Percentiles rank a stretch among this genome's conserved stretches.
Conservation (phyloP, 2,888 invertebrate genomes). For the Minunthozetes semirufus region DNA sequence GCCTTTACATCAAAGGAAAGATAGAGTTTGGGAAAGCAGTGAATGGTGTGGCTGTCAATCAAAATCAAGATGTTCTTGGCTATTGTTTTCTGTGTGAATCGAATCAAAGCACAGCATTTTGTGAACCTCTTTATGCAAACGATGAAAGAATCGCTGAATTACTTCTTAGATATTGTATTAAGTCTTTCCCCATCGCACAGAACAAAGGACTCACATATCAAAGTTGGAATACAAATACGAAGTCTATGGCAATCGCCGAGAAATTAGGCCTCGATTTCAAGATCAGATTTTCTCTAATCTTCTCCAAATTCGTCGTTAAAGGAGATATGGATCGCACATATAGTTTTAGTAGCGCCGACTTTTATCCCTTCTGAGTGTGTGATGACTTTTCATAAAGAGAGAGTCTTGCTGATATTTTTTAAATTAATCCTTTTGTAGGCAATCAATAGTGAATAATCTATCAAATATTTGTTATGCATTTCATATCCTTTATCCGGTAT, state of each 20-base stretch:
- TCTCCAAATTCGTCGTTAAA: not conserved
- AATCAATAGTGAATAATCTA: too few species aligned
- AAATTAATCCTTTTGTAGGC: too few species aligned
- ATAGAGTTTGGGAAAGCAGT: slow-evolving; percentile 27
- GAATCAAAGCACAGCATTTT: not conserved
- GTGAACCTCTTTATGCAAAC: slow-evolving; percentile 39
- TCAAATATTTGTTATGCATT: too few species aligned
- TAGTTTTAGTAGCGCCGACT: not conserved
- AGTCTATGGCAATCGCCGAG: not conserved
- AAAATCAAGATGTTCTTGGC: slow-evolving; percentile 20
- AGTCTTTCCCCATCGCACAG: not conserved
- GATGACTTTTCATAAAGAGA: too few species aligned
- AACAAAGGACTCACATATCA: not conserved
- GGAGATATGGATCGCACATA: not conserved
- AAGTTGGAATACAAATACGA: not conserved
- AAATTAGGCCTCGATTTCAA: not conserved
- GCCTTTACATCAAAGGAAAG: not conserved
- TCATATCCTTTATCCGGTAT: too few species aligned
- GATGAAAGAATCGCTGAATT: slow-evolving; percentile 38
- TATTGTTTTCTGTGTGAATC: not conserved
- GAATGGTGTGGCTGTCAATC: slow-evolving; percentile 35
- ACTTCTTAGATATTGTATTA: not conserved
- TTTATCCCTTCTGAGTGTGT: not conserved
- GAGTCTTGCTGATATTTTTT: too few species aligned
- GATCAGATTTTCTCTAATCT: not conserved